Conservation (phyloP, 2,113 vertebrate genomes). For the Oostethus manadensis region DNA sequence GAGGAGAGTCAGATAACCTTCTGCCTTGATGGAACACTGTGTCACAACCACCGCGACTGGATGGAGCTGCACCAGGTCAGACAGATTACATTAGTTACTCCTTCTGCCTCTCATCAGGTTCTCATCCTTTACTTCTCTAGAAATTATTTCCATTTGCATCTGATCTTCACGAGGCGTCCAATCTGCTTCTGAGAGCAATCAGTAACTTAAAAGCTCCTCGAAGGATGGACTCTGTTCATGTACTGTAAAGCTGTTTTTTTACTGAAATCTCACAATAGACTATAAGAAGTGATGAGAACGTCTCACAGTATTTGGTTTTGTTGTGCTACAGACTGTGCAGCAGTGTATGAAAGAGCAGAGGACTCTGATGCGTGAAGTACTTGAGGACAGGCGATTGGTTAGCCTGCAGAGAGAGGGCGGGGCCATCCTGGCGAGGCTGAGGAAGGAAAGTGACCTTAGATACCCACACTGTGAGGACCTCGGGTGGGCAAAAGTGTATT, state of each 20-base stretch:
- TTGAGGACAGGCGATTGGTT: constrained; percentile 79
- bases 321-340: constrained; percentile 66
- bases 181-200: constrained; percentile 77
- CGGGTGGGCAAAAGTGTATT: constrained; percentile 67
- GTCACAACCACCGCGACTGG: constrained; percentile 83
- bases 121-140: constrained; percentile 58
- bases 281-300: background rate
- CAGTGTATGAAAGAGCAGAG: constrained; percentile 73
- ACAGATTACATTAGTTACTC: background rate
- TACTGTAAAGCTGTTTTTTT: constrained; percentile 24
- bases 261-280: background rate
- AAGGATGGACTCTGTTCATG: constrained; percentile 70
- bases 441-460: constrained; percentile 76
- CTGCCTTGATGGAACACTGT: constrained; percentile 76
- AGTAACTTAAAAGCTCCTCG: constrained; percentile 64
- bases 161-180: constrained; percentile 68
- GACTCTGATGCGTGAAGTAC: constrained; percentile 81
- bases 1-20: constrained; percentile 79
- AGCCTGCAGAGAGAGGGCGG: constrained; percentile 82
- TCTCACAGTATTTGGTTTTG: background rate
- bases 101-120: background rate
- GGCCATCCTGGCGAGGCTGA: constrained; percentile 79
- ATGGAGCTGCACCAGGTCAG: constrained; percentile 85
- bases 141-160: constrained; percentile 80
- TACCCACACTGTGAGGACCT: constrained; percentile 70